Conservation (phyloP, 1,140 invertebrate species). For the Philaenus spumarius region DNA sequence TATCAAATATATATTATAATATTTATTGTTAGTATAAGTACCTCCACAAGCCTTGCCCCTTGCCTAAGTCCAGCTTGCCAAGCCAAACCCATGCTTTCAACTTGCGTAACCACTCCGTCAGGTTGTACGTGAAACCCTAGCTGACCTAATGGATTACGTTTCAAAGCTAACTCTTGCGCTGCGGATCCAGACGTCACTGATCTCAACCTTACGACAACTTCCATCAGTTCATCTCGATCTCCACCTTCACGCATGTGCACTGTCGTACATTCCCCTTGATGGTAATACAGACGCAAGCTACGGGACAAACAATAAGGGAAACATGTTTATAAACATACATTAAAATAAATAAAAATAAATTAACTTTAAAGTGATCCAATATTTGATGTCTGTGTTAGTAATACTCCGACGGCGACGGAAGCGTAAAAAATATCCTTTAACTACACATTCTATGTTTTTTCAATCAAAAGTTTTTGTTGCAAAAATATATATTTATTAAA, state of each 20-base stretch:
- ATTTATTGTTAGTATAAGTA: slow-evolving; percentile 34
- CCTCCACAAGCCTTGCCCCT: slow-evolving; percentile 83
- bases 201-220: slow-evolving; percentile 60
- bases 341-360: slow-evolving; percentile 3
- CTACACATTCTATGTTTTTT: no score
- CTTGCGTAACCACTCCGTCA: slow-evolving; percentile 91
- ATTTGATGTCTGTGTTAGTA: no score
- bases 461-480: no score
- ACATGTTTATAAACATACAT: no score
- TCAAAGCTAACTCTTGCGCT: slow-evolving; percentile 64
- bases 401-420: no score
- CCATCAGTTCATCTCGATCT: slow-evolving; percentile 68
- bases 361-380: no score
- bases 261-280: slow-evolving; percentile 80
- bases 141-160: slow-evolving; percentile 74
- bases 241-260: slow-evolving; percentile 57
- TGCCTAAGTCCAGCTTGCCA: slow-evolving; percentile 84
- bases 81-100: slow-evolving; percentile 80
- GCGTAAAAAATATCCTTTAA: no score
- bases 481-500: no score
- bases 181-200: slow-evolving; percentile 67
- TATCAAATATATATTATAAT: no score
- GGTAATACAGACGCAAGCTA: slow-evolving; percentile 62
- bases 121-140: slow-evolving; percentile 94
- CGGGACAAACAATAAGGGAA: slow-evolving; percentile 4